Evolutionary conservation across 2,113 vertebrate species (phyloP), one percentile per base, ranked within the genome.

Genomic region (Paracanthobrama guichenoti): DNA sequence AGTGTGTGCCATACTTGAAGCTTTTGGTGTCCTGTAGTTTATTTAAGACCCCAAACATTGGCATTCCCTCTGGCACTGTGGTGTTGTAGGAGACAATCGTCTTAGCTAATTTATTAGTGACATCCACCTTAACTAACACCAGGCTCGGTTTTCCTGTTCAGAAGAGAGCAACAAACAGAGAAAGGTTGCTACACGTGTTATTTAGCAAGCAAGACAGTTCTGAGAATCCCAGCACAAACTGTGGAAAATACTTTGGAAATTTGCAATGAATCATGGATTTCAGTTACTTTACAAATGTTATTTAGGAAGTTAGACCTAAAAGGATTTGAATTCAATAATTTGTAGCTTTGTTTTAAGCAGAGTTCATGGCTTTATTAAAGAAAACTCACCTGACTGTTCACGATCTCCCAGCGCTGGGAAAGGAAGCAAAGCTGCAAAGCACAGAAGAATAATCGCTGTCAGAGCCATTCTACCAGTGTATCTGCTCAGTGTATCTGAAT

Each of bases 21-120:
- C 14, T 85, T 24, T 90, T 81, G 39, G 86, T 85, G 67, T 93
- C 86, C 79, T 93, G 88, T n/a, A 92, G 88, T 84, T 87, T 89
- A 86, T 82, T 91, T 86, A 93, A 84, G 67, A 91, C 91, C 4
- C 92, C 88, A 46, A 93, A 87, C 74, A 93, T 91, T n/a, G 91
- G 89, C 0, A 90, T 91, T 26, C 87, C 87, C 60, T 91, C n/a
- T 1, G 87, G 82, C 84, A 90, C 84, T 3, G 82, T 77, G 86
- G 83, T 71, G 46, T 81, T 84, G 39, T 89, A 90, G 31, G 87
- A 69, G 85, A 84, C 71, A 0, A 79, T 44, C 62, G 66, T 6
- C 69, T 90, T 88, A 20, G 79, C 86, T 12, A 88, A 81, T 55
- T 89, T 77, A 12, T 87, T 90, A 75, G 85, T 89, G 89, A 92